phyloP scores from a whole-genome alignment of 2,888 invertebrate genomes.

The Pristionchus exspectatus region DNA sequence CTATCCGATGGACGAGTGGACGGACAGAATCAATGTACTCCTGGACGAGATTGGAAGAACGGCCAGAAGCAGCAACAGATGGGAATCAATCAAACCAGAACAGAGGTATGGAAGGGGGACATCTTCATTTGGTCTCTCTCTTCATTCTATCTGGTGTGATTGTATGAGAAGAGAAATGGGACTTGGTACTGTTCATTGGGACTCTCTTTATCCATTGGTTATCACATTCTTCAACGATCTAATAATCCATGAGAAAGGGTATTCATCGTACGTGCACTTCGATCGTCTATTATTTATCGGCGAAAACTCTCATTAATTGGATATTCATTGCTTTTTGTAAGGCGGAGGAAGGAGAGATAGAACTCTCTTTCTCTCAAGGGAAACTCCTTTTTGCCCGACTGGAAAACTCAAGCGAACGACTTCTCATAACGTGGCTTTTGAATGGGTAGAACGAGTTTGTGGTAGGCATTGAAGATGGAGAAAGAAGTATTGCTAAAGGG shows the following conservation, averaged over 20 bases:
- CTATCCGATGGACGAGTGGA: slow-evolving; percentile 71
- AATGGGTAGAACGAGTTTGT: slow-evolving; percentile 16
- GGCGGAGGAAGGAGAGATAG: neutral
- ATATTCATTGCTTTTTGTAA: neutral
- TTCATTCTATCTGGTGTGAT: no score
- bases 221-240: neutral
- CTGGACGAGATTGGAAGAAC: slow-evolving; percentile 77
- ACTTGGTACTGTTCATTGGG: no score
- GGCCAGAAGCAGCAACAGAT: slow-evolving; percentile 71
- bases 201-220: no score
- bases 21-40: slow-evolving; percentile 75
- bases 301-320: neutral
- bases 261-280: neutral
- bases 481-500: neutral
- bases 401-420: slow-evolving; percentile 14
- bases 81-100: slow-evolving; percentile 73
- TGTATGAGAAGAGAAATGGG: no score
- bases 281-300: neutral
- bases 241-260: neutral
- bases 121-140: neutral
- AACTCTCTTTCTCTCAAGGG: neutral
- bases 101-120: slow-evolving; percentile 63
- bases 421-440: neutral
- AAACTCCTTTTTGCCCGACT: neutral
- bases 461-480: neutral